Percentiles rank a stretch among this genome's conserved stretches.
phyloP scores from a whole-genome alignment of 2,797 vertebrate species.

The Adrianichthys oophorus region DNA sequence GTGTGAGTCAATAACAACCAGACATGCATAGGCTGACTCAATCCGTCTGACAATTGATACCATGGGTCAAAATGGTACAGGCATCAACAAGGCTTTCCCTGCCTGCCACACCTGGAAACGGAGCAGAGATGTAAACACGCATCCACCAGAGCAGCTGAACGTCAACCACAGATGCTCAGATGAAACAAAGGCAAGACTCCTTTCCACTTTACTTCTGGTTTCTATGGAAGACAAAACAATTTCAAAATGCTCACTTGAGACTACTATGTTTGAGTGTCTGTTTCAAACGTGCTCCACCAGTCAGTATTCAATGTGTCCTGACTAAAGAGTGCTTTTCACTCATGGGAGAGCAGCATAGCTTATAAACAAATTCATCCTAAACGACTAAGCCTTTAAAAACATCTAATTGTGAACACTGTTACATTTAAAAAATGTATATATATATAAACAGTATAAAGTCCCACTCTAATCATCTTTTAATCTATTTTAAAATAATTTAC shows the following conservation, averaged over 20 bases:
- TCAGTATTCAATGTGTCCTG: background rate
- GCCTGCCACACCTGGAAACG: slow-evolving; percentile 48
- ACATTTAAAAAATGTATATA: too few relatives aligned
- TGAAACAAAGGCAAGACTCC: slow-evolving; percentile 16
- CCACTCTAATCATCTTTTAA: too few relatives aligned
- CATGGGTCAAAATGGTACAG: slow-evolving; percentile 7
- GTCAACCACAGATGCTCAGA: background rate
- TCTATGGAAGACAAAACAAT: background rate
- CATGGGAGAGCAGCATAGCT: too few relatives aligned
- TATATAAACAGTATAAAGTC: too few relatives aligned
- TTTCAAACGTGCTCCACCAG: background rate
- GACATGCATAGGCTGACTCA: slow-evolving; percentile 49
- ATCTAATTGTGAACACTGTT: too few relatives aligned
- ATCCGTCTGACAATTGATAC: slow-evolving; percentile 49
- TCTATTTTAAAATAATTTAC: too few relatives aligned
- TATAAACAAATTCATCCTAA: too few relatives aligned
- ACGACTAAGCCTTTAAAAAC: too few relatives aligned
- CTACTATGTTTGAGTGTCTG: background rate
- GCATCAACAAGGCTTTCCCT: slow-evolving; percentile 51
- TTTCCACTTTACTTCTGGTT: background rate
- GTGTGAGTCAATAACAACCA: slow-evolving; percentile 55
- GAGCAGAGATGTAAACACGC: slow-evolving; percentile 8
- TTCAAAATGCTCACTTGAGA: background rate
- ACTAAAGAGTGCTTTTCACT: too few relatives aligned
- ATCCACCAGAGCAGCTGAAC: slow-evolving; percentile 9